These are phyloP conservation scores for Pavo muticus DNA, from an alignment of 2,113 vertebrate species.

Conservation along the genomic window DNA sequence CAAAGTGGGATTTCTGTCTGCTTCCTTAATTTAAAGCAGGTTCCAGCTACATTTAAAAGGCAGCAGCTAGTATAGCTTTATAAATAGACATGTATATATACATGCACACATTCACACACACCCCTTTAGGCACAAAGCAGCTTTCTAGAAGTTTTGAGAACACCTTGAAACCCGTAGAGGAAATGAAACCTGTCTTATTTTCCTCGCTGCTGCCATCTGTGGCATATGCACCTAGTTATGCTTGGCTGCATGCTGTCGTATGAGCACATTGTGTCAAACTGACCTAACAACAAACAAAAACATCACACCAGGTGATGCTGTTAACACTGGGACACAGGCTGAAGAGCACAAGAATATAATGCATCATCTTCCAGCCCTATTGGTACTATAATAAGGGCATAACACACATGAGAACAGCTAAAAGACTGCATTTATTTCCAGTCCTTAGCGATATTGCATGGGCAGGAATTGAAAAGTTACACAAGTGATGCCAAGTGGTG, in stretches of 20 bases:
- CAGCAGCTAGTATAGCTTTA: background rate
- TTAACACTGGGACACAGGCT: background rate
- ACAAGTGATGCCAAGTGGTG: accelerated
- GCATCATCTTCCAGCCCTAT: background rate
- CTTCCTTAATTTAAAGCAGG: background rate
- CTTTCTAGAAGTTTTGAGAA: conserved; percentile 24
- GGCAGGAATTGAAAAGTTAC: background rate
- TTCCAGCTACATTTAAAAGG: background rate
- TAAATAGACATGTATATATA: background rate
- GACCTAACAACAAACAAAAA: conserved; percentile 55
- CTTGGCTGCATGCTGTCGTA: conserved; percentile 8
- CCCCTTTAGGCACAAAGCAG: background rate
- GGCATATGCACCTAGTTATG: conserved; percentile 31
- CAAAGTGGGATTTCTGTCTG: background rate
- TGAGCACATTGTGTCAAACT: conserved; percentile 41
- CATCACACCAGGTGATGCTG: conserved; percentile 8
- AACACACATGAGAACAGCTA: background rate
- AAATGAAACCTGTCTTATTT: conserved; percentile 33
- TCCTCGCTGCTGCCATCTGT: conserved; percentile 19
- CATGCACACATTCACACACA: background rate
- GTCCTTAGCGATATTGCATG: accelerated
- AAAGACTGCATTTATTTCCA: conserved; percentile 5
- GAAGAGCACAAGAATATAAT: conserved; percentile 28
- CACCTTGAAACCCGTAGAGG: conserved; percentile 30
- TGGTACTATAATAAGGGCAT: conserved; percentile 16